Conservation (phyloP, 1,140 invertebrate genomes). For the Eufriesea mexicana region DNA sequence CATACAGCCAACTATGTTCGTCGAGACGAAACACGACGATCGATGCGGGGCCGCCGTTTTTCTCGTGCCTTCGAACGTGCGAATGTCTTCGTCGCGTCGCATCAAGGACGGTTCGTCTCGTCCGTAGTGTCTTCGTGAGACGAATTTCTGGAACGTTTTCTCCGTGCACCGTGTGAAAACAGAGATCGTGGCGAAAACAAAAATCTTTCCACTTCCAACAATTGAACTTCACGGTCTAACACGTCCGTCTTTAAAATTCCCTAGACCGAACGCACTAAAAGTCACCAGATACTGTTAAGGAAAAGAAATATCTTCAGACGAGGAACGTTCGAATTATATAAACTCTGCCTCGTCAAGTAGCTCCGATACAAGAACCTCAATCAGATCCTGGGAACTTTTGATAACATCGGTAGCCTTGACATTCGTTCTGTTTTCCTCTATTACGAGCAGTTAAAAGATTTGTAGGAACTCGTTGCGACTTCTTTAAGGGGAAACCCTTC, state of each 20-base stretch:
- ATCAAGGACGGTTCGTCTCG: slow-evolving; percentile 33
- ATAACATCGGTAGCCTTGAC: slow-evolving; percentile 25
- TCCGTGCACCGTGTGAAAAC: background rate
- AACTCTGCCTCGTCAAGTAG: background rate
- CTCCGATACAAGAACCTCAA: background rate
- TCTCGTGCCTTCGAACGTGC: slow-evolving; percentile 43
- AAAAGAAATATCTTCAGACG: background rate
- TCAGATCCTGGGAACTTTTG: background rate
- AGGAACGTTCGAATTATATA: background rate
- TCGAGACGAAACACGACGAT: slow-evolving; percentile 52
- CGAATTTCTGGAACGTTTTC: slow-evolving; percentile 41
- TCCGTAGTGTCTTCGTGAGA: slow-evolving; percentile 24
- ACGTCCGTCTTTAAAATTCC: background rate
- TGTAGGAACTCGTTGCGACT: slow-evolving; percentile 28
- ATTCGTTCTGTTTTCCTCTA: slow-evolving; percentile 12
- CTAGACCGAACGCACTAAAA: background rate
- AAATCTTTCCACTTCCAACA: too few species aligned
- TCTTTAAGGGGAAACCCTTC: background rate
- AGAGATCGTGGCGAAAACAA: background rate
- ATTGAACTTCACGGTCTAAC: background rate
- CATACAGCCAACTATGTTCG: background rate
- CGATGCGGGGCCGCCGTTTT: slow-evolving; percentile 39
- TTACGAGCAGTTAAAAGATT: slow-evolving; percentile 14
- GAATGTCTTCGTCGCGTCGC: slow-evolving; percentile 39
- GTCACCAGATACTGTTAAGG: background rate